Percentiles rank a stretch among this genome's conserved stretches.
Evolutionary conservation across 1,140 invertebrate genomes (phyloP).

Genomic region (Teleopsis dalmanni): DNA sequence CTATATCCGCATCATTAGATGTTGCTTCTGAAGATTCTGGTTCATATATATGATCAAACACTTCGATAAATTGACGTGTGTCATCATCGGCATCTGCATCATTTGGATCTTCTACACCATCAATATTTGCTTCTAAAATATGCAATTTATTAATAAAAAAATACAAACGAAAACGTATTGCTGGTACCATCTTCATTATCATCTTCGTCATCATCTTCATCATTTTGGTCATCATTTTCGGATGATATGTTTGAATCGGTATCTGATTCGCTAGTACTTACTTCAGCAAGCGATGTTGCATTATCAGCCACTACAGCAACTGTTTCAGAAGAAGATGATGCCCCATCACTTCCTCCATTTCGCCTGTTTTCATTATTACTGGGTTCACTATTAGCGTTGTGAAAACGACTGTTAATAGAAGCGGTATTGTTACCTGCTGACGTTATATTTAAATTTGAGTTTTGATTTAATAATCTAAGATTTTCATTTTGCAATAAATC

Average conservation of each 20-base stretch:
- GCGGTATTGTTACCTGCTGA: neutral
- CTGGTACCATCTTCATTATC: conserved; percentile 21
- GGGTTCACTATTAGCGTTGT: neutral
- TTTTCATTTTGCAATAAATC: conserved; percentile 38
- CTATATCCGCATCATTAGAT: conserved; percentile 36
- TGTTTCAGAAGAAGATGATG: conserved; percentile 25
- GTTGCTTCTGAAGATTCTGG: conserved; percentile 47
- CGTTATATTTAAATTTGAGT: conserved; percentile 3
- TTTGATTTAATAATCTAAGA: conserved; percentile 23
- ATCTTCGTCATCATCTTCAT: conserved; percentile 31
- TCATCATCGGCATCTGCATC: conserved; percentile 49
- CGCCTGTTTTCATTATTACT: conserved; percentile 14
- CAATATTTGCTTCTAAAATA: conserved; percentile 51
- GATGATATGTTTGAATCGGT: conserved; percentile 42
- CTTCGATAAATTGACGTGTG: conserved; percentile 39
- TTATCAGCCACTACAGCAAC: conserved; percentile 15
- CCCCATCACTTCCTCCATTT: conserved; percentile 56
- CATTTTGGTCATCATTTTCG: conserved; percentile 46
- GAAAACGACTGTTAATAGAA: neutral
- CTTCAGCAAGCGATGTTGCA: conserved; percentile 25
- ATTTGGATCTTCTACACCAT: conserved; percentile 60
- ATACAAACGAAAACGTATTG: neutral
- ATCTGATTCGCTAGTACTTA: conserved; percentile 30
- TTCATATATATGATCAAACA: conserved; percentile 48
- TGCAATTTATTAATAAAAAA: neutral